phyloP scores from a whole-genome alignment of 37 sponge, comb jelly and placozoan genomes.

The Chondrilla cf. caribensis region DNA sequence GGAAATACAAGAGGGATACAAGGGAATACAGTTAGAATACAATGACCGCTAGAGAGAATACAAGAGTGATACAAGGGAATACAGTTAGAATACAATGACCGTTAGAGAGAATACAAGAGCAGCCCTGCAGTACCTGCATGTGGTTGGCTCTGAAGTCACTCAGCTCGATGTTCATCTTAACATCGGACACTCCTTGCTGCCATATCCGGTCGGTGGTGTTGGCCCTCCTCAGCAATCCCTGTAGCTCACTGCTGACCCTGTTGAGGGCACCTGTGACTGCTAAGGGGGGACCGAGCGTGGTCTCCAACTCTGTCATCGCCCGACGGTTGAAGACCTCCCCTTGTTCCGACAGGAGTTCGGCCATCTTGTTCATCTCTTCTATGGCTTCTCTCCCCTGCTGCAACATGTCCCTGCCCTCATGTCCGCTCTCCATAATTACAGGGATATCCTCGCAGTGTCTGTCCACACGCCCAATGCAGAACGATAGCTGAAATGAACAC shows the following conservation, averaged over 20 bases:
- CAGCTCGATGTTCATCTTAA: not conserved
- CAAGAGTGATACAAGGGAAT: too few relatives aligned
- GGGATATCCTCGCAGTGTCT: slow-evolving; percentile 19
- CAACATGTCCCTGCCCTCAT: slow-evolving; percentile 4
- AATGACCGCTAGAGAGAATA: too few relatives aligned
- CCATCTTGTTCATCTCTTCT: not conserved
- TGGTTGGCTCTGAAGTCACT: not conserved
- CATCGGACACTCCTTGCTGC: not conserved
- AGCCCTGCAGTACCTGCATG: too few relatives aligned
- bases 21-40: too few relatives aligned
- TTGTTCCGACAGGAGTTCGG: not conserved
- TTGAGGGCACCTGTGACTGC: not conserved
- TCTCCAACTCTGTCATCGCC: not conserved
- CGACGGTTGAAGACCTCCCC: not conserved
- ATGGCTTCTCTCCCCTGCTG: not conserved
- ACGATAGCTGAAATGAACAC: not conserved
- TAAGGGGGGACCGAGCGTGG: not conserved
- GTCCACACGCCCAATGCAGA: not conserved
- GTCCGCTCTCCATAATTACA: slow-evolving; percentile 8
- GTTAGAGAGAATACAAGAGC: too few relatives aligned
- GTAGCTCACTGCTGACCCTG: not conserved
- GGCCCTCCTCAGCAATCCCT: not conserved
- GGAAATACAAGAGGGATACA: too few relatives aligned
- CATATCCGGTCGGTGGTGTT: not conserved
- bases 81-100: too few relatives aligned